Base-by-base conservation (phyloP, 2,797 vertebrate genomes). In the Coregonus suidteri region DNA sequence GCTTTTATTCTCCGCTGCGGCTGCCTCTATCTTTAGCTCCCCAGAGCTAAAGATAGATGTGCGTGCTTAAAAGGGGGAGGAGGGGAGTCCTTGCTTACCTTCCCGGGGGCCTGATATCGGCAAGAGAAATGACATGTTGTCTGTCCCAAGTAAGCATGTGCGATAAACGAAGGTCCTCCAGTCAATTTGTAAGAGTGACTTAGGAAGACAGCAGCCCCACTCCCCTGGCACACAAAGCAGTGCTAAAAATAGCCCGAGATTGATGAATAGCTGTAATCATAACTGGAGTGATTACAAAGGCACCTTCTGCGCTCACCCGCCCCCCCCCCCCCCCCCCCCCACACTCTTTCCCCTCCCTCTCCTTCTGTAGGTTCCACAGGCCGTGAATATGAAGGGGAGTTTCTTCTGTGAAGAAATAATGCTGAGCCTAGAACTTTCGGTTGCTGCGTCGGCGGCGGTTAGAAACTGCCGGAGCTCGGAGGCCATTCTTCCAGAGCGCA, bases 391-490 rank as follows among this genome's bases (percentile, higher is more conserved):
- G 9, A 64, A 93, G 87, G 69, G 93, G 93, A 86, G 82, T 98
- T 99, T 98, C 97, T 97, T 98, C 97, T 96, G 96, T 97, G 97
- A 99, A 99, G 97, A 97, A 98, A 95, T 64, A 34, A 68, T 94
- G 92, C 88, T 88, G 89, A 91, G 87, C 84, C 73, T 79, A 75
- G 81, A 84, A 13, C 37, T 73, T 71, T 59, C 74, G 16, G 70
- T 64, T 64, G 76, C 88, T 82, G 88, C 78, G 79, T 86, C 84
- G 79, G 77, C 77, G 85, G 89, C 83, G 90, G 84, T 86, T 47
- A 71, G 85, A 86, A 83, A 87, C 90, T 82, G 84, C 86, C 81
- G 2, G 89, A 73, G 81, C 83, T 85, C 81, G 4, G 89, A 73
- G 81, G 88, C 72, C 82, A 88, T 81, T 77, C 86, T 84, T 93